Percentiles rank a stretch among this genome's conserved stretches.
These are phyloP conservation scores for Poeciliopsis paucimaculata DNA, from an alignment of 2,797 vertebrate genomes.

Conservation along the genomic window DNA sequence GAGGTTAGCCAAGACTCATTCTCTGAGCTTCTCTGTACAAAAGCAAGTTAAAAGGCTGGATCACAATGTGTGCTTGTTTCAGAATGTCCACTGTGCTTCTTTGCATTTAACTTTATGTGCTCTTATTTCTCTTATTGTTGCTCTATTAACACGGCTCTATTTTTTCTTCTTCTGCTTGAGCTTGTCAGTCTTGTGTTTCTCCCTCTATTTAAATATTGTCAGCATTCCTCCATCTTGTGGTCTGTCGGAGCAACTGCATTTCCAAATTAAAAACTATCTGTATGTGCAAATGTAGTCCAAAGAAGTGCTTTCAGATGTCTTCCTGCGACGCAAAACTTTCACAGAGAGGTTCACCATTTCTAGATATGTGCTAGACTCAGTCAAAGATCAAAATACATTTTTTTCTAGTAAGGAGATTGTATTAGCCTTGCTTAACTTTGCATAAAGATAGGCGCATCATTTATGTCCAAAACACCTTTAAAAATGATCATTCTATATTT, in stretches of 20 bases:
- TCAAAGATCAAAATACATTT: neutral
- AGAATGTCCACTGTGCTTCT: slow-evolving; percentile 35
- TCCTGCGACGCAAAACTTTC: neutral
- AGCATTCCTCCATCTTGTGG: slow-evolving; percentile 60
- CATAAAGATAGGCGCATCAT: neutral
- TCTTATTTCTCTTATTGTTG: neutral
- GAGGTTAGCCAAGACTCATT: neutral
- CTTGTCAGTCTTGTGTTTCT: slow-evolving; percentile 14
- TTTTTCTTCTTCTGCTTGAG: neutral
- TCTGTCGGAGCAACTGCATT: slow-evolving; percentile 32
- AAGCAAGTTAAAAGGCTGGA: slow-evolving; percentile 17
- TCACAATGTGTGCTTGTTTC: slow-evolving; percentile 48
- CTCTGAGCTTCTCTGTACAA: slow-evolving; percentile 4
- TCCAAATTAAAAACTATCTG: neutral
- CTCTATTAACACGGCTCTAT: neutral
- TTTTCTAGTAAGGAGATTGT: neutral
- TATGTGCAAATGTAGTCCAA: slow-evolving; percentile 10
- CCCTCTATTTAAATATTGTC: slow-evolving; percentile 20
- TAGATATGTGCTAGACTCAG: neutral
- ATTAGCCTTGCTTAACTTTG: slow-evolving; percentile 9
- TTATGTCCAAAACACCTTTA: neutral
- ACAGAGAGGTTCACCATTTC: neutral
- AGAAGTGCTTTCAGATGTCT: slow-evolving; percentile 12
- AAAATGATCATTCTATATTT: neutral
- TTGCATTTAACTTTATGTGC: slow-evolving; percentile 20